Evolutionary conservation across 2,888 invertebrate species (phyloP), one percentile per base, ranked within the genome.

Genomic region (Epinotia bilunana): DNA sequence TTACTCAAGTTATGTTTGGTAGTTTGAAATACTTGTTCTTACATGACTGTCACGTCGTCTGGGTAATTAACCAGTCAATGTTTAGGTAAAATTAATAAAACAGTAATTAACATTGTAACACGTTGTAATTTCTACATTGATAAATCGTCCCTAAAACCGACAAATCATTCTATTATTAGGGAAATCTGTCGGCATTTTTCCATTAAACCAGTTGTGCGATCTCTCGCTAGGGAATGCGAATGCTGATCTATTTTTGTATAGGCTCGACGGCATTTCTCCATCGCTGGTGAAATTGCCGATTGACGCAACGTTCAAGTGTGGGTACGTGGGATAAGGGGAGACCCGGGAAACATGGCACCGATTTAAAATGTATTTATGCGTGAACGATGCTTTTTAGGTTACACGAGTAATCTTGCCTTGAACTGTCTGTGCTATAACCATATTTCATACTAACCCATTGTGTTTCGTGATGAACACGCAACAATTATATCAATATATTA

Each of bases 171-270:
- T 63, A 16, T 58, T 43, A 23, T 58, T 58, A 58, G 46, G 46
- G 58, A 60, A 60, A 69, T 69, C 49, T 61, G 23, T 68, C 68
- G 62, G 55, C 43, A 43, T 68, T 68, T 57, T 46, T 62, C 61
- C 55, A 60, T 69, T 69, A 69, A 61, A 43, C 55, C 68, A 57
- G 73, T 73, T 73, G 73, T 57, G 55, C 43, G 62, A 68, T 68
- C 20, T 70, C 69, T 72, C 49, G 43, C 57, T 28, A 46, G 39
- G 39, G 62, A 61, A 65, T 60, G 53, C 49, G 20, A 43, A 68
- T 68, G 53, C 67, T n/a, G n/a, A 18, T 20, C 61, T 73, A 73
- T 73, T 68, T 73, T 73, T 62, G 60, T 61, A 61, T 53, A 73
- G 33, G 60, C 67, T 68, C 61, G 43, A 68, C 73, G 53, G 67